These are phyloP conservation scores for Crenichthys baileyi DNA, from an alignment of 2,797 vertebrate species.

Conservation along the genomic window DNA sequence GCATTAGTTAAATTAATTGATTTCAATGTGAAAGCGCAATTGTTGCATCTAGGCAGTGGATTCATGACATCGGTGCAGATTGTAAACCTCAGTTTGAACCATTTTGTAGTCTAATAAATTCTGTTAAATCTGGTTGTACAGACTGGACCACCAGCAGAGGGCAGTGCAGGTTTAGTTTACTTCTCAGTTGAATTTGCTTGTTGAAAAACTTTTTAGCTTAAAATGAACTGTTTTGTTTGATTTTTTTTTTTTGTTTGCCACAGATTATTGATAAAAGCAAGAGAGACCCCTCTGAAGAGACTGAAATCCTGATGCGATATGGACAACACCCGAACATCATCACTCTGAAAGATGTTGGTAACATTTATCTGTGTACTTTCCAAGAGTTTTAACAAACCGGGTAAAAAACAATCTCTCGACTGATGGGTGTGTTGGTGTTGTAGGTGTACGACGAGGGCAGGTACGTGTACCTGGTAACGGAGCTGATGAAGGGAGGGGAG, in stretches of 20 bases:
- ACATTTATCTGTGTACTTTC: background rate
- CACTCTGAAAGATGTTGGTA: constrained; percentile 94
- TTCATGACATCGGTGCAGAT: too few species aligned
- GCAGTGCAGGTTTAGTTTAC: constrained; percentile 51
- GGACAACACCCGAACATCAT: constrained; percentile 98
- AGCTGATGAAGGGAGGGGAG: constrained; percentile 97
- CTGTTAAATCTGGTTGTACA: background rate
- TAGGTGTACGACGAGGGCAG: constrained; percentile 96
- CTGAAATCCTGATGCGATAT: constrained; percentile 96
- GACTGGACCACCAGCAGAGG: constrained; percentile 64
- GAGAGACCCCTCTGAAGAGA: constrained; percentile 96
- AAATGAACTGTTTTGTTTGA: background rate
- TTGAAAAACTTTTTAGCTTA: background rate
- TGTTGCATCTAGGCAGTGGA: too few species aligned
- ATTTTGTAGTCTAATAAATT: too few species aligned
- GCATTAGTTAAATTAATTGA: background rate
- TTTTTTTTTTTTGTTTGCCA: constrained; percentile 11
- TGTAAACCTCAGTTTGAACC: background rate
- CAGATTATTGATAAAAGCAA: constrained; percentile 99
- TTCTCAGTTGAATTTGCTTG: constrained; percentile 1
- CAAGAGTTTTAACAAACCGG: rapidly evolving
- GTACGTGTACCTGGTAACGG: constrained; percentile 94
- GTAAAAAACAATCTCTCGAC: background rate
- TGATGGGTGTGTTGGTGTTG: constrained; percentile 20
- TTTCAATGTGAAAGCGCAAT: too few species aligned